phyloP scores from a whole-genome alignment of 2,888 invertebrate genomes.

The Diaperis boleti region DNA sequence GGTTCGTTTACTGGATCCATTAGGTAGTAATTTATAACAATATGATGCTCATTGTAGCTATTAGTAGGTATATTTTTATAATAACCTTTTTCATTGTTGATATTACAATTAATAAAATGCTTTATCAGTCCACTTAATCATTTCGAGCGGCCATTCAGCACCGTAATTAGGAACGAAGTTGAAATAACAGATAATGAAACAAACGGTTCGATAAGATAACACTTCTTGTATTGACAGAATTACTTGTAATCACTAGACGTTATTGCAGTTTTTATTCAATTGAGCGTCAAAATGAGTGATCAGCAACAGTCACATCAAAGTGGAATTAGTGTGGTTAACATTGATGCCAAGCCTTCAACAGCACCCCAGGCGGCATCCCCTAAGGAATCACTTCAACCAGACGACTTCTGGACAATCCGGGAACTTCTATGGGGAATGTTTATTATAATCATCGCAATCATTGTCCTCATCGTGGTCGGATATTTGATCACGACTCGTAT shows the following conservation, averaged over 20 bases:
- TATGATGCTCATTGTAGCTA: conserved; percentile 40
- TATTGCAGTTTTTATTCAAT: too few species aligned
- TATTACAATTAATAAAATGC: conserved; percentile 41
- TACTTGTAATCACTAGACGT: neutral
- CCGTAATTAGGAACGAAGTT: neutral
- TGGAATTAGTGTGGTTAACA: neutral
- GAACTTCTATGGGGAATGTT: conserved; percentile 14
- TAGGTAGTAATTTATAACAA: conserved; percentile 20
- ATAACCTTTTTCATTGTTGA: conserved; percentile 45
- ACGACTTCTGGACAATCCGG: conserved; percentile 23
- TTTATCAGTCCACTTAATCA: conserved; percentile 32
- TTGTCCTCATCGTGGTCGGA: conserved; percentile 4
- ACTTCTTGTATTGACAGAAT: neutral
- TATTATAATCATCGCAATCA: conserved; percentile 12
- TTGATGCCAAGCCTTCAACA: too few species aligned
- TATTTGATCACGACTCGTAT: conserved; percentile 2
- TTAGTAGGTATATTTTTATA: conserved; percentile 44
- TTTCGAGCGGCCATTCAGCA: neutral
- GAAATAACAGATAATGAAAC: neutral
- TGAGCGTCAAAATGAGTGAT: neutral
- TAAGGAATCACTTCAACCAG: neutral
- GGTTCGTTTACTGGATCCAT: conserved; percentile 4
- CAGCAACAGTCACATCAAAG: neutral
- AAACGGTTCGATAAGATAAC: conserved; percentile 12
- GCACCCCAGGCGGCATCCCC: neutral